Evolutionary conservation across 2,797 vertebrate genomes (phyloP).

Genomic region (Coluber constrictor): DNA sequence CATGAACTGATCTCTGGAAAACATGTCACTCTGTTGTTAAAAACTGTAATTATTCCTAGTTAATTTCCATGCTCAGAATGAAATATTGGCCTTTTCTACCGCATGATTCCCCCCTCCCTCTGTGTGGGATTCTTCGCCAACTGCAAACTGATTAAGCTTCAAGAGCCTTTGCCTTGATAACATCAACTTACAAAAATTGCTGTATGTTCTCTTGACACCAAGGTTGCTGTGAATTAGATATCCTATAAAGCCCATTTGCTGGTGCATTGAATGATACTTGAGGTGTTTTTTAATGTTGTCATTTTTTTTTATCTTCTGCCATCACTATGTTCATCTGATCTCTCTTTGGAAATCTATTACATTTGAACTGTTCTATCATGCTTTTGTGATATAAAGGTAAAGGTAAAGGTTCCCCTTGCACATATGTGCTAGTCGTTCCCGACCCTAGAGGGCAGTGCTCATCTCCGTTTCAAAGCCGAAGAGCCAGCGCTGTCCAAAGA

Average conservation of each 20-base stretch:
- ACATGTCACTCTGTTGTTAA: neutral
- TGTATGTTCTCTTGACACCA: neutral
- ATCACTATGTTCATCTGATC: neutral
- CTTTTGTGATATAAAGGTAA: neutral
- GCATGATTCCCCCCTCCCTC: neutral
- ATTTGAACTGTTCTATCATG: neutral
- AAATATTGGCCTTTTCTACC: neutral
- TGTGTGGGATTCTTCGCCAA: neutral
- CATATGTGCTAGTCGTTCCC: too few relatives aligned
- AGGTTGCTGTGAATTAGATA: neutral
- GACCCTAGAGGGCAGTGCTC: too few relatives aligned
- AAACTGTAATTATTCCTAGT: neutral
- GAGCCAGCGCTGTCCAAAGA: too few relatives aligned
- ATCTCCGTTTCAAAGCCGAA: too few relatives aligned
- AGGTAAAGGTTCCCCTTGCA: too few relatives aligned
- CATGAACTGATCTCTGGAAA: neutral
- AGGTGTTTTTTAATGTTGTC: neutral
- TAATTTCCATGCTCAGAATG: neutral
- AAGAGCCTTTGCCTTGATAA: neutral
- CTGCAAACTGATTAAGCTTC: neutral
- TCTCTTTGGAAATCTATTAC: neutral
- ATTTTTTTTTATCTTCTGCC: neutral
- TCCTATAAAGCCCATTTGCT: neutral
- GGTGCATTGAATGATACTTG: neutral
- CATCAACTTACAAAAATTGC: neutral